These are phyloP conservation scores for Elephantulus edwardii DNA, from an alignment of 2,113 vertebrate species.

Conservation along the genomic window DNA sequence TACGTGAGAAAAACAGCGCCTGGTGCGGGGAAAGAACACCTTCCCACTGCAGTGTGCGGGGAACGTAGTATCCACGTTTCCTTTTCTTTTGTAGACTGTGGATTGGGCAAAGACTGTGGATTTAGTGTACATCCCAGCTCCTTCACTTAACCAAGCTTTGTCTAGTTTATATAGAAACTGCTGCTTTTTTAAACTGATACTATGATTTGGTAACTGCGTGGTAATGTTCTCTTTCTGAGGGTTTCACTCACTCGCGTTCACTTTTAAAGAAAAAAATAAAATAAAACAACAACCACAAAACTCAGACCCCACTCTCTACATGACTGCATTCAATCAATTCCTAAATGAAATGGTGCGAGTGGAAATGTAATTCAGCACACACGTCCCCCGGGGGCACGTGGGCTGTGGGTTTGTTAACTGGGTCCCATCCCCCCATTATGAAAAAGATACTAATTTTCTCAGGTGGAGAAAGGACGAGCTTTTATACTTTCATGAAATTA, in stretches of 20 bases:
- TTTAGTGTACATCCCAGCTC: not conserved
- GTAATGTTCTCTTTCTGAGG: not conserved
- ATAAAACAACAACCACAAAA: not conserved
- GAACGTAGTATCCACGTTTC: not conserved
- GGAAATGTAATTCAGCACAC: constrained; percentile 30
- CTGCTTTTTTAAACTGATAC: not conserved
- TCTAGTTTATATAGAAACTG: not conserved
- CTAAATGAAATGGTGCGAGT: constrained; percentile 54
- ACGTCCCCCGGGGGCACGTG: not conserved
- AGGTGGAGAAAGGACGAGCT: not conserved
- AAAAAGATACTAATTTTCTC: constrained; percentile 35
- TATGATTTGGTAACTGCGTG: not conserved
- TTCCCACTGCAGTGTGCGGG: too few species aligned
- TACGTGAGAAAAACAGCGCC: too few species aligned
- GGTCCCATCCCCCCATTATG: not conserved
- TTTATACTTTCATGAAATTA: constrained; percentile 23
- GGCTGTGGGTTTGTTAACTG: not conserved
- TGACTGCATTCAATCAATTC: constrained; percentile 71
- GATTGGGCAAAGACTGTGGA: not conserved
- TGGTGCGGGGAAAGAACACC: not conserved
- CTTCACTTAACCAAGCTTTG: not conserved
- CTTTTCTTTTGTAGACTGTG: too few species aligned
- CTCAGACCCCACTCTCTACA: constrained; percentile 57
- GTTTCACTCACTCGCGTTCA: constrained; percentile 33
- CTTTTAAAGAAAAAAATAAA: not conserved